Base-by-base conservation (phyloP, 2,888 invertebrate genomes). In the Ischnura elegans region DNA sequence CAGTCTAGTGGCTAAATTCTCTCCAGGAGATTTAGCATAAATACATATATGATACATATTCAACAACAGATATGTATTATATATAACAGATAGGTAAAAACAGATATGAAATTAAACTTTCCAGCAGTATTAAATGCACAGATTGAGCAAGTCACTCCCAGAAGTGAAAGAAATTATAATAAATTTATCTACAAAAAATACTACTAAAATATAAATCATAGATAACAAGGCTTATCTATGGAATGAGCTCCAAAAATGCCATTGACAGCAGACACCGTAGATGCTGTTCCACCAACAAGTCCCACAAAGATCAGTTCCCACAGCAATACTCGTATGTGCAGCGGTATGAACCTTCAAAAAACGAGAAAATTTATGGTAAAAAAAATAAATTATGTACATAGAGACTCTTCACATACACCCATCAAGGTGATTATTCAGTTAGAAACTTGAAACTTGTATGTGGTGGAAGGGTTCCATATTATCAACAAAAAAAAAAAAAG, bases 271-370 rank as follows among this genome's bases (percentile, higher is more conserved):
- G 97, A 97, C 95, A 97, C 97, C 1, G 97, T 97, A 4, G 97
- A 96, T 0, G 97, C 97, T 10, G 96, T 94, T 19, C 97, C 97
- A 16, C 97, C 97, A 25, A 97, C 95, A 2, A 97, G 94, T 2
- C 97, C 97, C 93, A 97, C 95, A 0, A 96, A 95, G 25, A 97
- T 96, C 94, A 97, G 96, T 95, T 97, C 97, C 96, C 97, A 97
- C 95, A 97, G 96, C 94, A 97, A 96, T 94, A 97, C 96, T 95
- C 96, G 96, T 95, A 96, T 96, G 96, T 97, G 97, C 0, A 97
- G 95, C 0, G 97, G 96, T 5, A 97, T 96, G 85, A 95, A 95
- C 93, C 97, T 97, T 96, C 21, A 96, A 96, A 94, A n/a, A n/a
- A n/a, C n/a, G n/a, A n/a, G n/a, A n/a, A n/a, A n/a, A n/a, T n/a